Base-by-base conservation (phyloP, 2,888 invertebrate genomes). In the Lithophane socia region DNA sequence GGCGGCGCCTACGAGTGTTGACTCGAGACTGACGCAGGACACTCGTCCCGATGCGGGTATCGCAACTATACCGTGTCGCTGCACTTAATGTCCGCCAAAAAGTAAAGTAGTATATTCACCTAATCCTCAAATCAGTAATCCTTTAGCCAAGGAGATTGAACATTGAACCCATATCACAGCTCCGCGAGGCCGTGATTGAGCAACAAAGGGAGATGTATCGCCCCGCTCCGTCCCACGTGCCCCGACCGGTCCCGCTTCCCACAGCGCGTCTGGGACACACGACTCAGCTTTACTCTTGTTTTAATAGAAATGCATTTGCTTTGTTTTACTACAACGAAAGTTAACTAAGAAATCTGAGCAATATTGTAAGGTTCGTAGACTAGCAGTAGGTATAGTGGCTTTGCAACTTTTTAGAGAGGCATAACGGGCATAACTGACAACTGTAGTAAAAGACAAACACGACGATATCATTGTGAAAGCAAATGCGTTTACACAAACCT, bases 171-270 rank as follows among this genome's bases (percentile, higher is more conserved):
- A 29, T 29, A 58, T 37, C 47, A 13, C 58, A 13, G 47, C 47
- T 47, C 29, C 16, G n/a, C 37, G 13, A 60, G 3, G n/a, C 65
- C 47, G 37, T 18, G 73, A 60, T 49, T 58, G 13, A 49, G 37
- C 37, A 37, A 60, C 73, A 60, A 49, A 60, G 49, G n/a, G 58
- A 73, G 73, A 47, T 18, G 37, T 73, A 47, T 47, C 21, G 56
- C 72, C 13, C 13, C 54, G 21, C 21, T 54, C 42, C 18, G 13
- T 9, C 21, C 42, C 16, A 16, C 12, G n/a, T 12, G 21, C 54
- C 37, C 61, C 63, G 7, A 12, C 37, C 37, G 2, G 12, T 42
- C 56, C 42, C 7, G 21, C 44, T 8, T 29, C 52, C 21, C 24
- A 52, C 18, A 12, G 49, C n/a, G 12, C 47, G 47, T 73, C 54